phyloP scores from a whole-genome alignment of 2,113 vertebrate genomes.

The Cyanoramphus novaezelandiae region DNA sequence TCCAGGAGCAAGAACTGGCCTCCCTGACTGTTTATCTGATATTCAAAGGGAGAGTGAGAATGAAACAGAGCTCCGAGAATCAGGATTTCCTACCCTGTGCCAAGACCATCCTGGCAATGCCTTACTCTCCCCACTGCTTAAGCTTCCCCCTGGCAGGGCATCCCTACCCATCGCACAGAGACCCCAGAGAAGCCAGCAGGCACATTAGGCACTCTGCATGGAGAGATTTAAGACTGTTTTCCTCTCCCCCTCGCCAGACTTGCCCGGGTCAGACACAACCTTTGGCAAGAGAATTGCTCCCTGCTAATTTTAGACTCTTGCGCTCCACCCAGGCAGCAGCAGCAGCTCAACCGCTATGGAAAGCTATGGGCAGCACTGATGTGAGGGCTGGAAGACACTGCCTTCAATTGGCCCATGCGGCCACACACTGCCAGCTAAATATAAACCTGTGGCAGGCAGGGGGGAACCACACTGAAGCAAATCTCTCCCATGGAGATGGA shows the following conservation, averaged over 20 bases:
- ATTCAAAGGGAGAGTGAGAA: not conserved
- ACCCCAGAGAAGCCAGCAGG: not conserved
- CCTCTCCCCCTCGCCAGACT: not conserved
- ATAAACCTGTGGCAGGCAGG: not conserved
- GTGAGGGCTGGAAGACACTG: constrained; percentile 46
- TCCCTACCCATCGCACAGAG: not conserved
- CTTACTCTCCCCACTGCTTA: not conserved
- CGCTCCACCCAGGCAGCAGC: constrained; percentile 70
- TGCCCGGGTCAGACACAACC: constrained; percentile 21
- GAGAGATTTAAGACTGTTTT: not conserved
- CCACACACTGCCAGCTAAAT: not conserved
- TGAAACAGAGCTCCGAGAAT: not conserved
- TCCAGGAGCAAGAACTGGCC: not conserved
- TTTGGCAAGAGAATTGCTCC: constrained; percentile 57
- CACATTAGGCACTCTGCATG: not conserved
- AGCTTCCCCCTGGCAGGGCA: not conserved
- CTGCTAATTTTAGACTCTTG: constrained; percentile 74
- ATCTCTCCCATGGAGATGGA: not conserved
- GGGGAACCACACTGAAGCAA: not conserved
- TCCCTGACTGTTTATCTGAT: not conserved
- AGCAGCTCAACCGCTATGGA: constrained; percentile 32
- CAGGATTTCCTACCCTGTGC: not conserved
- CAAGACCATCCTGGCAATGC: not conserved
- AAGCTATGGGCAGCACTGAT: constrained; percentile 34
- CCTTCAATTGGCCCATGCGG: not conserved